Conservation (phyloP, 2,888 invertebrate species). For the Drosophila ezoana region DNA sequence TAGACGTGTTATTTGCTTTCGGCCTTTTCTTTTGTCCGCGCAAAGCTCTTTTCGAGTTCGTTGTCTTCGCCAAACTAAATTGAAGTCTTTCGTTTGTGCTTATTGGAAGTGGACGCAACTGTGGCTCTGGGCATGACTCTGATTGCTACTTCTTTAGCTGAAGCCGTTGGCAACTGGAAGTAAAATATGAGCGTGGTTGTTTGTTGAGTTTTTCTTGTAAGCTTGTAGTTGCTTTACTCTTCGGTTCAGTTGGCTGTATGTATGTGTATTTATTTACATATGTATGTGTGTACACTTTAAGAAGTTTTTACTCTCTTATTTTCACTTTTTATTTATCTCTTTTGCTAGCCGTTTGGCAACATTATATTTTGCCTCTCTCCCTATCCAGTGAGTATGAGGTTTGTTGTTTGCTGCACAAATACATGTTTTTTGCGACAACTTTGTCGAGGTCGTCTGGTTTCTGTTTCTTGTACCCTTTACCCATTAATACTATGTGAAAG, state of each 20-base stretch:
- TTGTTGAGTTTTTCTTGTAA: slow-evolving; percentile 36
- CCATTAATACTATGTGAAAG: background rate
- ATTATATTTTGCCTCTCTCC: slow-evolving; percentile 7
- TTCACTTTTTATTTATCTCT: slow-evolving; percentile 25
- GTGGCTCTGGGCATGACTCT: slow-evolving; percentile 28
- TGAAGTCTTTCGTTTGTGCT: slow-evolving; percentile 84
- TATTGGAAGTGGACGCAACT: slow-evolving; percentile 68
- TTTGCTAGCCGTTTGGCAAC: slow-evolving; percentile 4
- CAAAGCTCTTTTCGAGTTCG: slow-evolving; percentile 83
- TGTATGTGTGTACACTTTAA: background rate
- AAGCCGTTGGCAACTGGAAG: slow-evolving; percentile 52
- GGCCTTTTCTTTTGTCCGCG: slow-evolving; percentile 62
- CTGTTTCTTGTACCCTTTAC: slow-evolving; percentile 28
- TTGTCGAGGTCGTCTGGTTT: slow-evolving; percentile 83
- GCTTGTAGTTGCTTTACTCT: slow-evolving; percentile 30
- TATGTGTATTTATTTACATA: too few species aligned
- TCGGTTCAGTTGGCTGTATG: slow-evolving; percentile 4
- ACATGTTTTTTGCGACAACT: slow-evolving; percentile 59
- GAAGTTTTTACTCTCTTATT: slow-evolving; percentile 9
- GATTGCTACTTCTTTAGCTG: slow-evolving; percentile 33
- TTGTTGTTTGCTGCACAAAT: slow-evolving; percentile 11
- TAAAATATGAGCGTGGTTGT: slow-evolving; percentile 46
- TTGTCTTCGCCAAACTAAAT: slow-evolving; percentile 85
- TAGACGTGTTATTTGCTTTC: slow-evolving; percentile 52
- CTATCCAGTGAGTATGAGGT: slow-evolving; percentile 18